Evolutionary conservation across 2,113 vertebrate species (phyloP).

Genomic region (Siniperca knerii): DNA sequence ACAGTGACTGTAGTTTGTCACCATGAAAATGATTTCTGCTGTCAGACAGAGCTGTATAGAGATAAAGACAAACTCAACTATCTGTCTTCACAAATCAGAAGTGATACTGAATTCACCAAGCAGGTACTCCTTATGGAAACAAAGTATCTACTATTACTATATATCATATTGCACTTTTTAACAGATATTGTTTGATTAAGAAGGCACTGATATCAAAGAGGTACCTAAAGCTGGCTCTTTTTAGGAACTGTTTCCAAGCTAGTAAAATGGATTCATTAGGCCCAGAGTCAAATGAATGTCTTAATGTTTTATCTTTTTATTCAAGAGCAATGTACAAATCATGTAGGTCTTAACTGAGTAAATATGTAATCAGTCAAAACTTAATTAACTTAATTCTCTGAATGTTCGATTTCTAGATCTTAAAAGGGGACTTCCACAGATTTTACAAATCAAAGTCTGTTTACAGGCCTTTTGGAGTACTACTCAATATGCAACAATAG

Average conservation of each 20-base stretch:
- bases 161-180: not conserved
- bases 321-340: too few species aligned
- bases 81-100: conserved; percentile 27
- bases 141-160: not conserved
- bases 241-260: not conserved
- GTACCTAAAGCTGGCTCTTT: not conserved
- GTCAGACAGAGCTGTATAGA: conserved; percentile 19
- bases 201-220: not conserved
- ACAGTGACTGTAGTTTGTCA: conserved; percentile 15
- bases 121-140: not conserved
- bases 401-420: not conserved
- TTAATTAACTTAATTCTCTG: not conserved
- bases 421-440: not conserved
- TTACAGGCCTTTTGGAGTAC: not conserved
- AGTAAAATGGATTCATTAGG: not conserved
- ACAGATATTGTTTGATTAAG: too few species aligned
- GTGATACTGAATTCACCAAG: not conserved
- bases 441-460: not conserved
- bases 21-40: conserved; percentile 41
- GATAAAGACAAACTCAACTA: conserved; percentile 33
- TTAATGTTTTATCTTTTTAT: too few species aligned
- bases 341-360: too few species aligned
- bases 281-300: not conserved
- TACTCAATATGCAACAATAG: too few species aligned
- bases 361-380: too few species aligned